These are phyloP conservation scores for Choristoneura rosaceana DNA, from an alignment of 2,888 invertebrate genomes.

Conservation along the genomic window DNA sequence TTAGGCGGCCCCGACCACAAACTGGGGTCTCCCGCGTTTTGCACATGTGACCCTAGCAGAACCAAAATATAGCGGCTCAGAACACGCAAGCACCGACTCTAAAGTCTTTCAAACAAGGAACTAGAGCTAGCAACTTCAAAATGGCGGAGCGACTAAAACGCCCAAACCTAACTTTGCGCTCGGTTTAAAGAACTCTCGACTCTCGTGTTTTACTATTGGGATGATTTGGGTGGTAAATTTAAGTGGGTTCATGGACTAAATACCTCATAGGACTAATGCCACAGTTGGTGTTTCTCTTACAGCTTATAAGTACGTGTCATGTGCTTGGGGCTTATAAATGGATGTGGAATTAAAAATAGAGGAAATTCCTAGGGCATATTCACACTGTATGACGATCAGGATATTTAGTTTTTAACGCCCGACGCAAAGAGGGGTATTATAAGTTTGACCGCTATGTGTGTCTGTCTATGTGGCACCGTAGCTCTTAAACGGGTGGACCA, in stretches of 20 bases:
- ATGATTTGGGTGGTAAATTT: neutral
- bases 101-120: neutral
- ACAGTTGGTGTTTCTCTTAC: conserved; percentile 41
- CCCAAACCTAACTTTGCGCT: neutral
- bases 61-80: conserved; percentile 2
- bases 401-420: no score
- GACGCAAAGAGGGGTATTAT: no score
- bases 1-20: conserved; percentile 69
- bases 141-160: conserved; percentile 13
- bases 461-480: no score
- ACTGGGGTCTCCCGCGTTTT: conserved; percentile 65
- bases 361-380: neutral
- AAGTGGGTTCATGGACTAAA: conserved; percentile 37
- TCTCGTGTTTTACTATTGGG: neutral
- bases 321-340: conserved; percentile 40
- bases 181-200: neutral
- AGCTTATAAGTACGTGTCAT: conserved; percentile 43
- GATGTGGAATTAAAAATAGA: conserved; percentile 34
- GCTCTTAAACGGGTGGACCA: no score
- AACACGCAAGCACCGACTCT: conserved; percentile 1
- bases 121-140: neutral
- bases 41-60: conserved; percentile 63
- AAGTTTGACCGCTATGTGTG: no score
- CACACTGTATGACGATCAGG: no score
- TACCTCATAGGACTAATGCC: conserved; percentile 43